phyloP scores from a whole-genome alignment of 2,797 vertebrate species.

The Aeoliscus strigatus region DNA sequence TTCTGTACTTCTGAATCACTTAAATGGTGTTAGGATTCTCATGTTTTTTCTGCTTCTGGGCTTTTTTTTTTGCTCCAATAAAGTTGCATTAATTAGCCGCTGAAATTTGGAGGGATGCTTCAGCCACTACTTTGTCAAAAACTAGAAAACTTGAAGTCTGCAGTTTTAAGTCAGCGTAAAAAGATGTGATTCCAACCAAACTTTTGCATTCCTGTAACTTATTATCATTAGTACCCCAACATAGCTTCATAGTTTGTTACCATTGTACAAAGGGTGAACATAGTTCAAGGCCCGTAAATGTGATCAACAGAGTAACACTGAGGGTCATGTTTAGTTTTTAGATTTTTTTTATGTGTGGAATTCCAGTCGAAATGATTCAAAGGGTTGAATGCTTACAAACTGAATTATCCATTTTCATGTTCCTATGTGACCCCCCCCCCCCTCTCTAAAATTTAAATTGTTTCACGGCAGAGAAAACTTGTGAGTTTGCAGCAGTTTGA shows the following conservation, averaged over 20 bases:
- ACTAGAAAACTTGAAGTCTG: slow-evolving; percentile 40
- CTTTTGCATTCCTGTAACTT: slow-evolving; percentile 26
- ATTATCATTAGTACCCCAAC: slow-evolving; percentile 33
- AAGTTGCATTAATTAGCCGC: slow-evolving; percentile 62
- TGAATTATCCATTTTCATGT: too few relatives aligned
- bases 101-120: slow-evolving; percentile 37
- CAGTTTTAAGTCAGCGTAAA: slow-evolving; percentile 28
- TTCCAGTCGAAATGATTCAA: slow-evolving; percentile 3
- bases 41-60: slow-evolving; percentile 52
- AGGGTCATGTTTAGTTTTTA: not conserved
- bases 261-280: slow-evolving; percentile 35
- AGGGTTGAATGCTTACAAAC: slow-evolving; percentile 1
- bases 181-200: slow-evolving; percentile 39
- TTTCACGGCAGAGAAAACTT: too few relatives aligned
- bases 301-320: too few relatives aligned
- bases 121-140: slow-evolving; percentile 40
- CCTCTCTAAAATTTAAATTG: too few relatives aligned
- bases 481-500: slow-evolving; percentile 6
- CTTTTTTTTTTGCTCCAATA: slow-evolving; percentile 52
- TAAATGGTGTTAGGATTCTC: slow-evolving; percentile 57
- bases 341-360: not conserved
- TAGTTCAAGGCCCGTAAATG: slow-evolving; percentile 10
- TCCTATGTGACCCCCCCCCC: too few relatives aligned
- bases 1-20: slow-evolving; percentile 57
- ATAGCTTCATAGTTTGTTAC: slow-evolving; percentile 43